Percentiles rank a stretch among this genome's conserved stretches.
Conservation (phyloP, 2,797 vertebrate species). For the Pantherophis vulpinus region DNA sequence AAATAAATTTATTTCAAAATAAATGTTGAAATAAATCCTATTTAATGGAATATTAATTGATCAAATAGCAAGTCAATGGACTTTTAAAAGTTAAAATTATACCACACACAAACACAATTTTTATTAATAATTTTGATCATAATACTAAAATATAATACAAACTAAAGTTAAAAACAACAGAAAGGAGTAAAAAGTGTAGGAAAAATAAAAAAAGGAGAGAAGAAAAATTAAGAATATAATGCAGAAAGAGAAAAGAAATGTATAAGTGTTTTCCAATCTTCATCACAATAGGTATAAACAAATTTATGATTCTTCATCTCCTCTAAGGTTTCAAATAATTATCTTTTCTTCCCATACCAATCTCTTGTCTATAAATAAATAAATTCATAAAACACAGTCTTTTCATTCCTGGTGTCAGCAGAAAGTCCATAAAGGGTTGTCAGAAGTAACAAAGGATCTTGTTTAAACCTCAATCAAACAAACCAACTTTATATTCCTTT, state of each 20-base stretch:
- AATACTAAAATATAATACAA: neutral
- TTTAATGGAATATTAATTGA: neutral
- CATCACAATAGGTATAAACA: neutral
- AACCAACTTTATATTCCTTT: neutral
- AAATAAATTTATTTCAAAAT: neutral
- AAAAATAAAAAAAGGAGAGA: neutral
- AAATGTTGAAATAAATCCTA: neutral
- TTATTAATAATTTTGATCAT: neutral
- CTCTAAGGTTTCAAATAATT: neutral
- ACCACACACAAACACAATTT: neutral
- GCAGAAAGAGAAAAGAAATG: neutral
- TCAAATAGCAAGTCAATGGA: neutral
- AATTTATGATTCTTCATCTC: neutral
- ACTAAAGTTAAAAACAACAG: neutral
- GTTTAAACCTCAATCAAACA: neutral
- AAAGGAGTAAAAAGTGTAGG: neutral
- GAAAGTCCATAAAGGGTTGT: neutral
- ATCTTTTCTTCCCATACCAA: neutral
- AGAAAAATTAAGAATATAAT: neutral
- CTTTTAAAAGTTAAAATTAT: neutral
- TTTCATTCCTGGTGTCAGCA: neutral
- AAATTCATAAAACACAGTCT: neutral
- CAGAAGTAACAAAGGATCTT: neutral
- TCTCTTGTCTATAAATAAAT: neutral
- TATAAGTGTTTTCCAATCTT: no score